Percentiles rank a stretch among this genome's conserved stretches.
Evolutionary conservation across 2,797 vertebrate genomes (phyloP).

Genomic region (Pseudochaenichthys georgianus): DNA sequence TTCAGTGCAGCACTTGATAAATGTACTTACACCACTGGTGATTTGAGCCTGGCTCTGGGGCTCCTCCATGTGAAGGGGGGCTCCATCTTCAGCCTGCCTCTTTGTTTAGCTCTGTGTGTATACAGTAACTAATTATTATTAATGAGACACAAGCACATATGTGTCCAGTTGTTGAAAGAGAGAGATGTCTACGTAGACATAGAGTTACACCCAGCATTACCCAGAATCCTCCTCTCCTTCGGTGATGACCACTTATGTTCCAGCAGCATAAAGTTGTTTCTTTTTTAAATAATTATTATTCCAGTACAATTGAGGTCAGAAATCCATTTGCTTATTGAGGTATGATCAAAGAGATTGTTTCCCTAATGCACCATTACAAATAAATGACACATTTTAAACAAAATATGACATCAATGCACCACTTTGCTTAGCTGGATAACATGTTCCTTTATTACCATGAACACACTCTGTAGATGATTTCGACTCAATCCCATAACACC

Average conservation of each 20-base stretch:
- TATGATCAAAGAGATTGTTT: neutral
- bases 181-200: constrained; percentile 7
- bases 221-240: constrained; percentile 37
- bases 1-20: too few species aligned
- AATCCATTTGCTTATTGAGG: neutral
- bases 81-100: constrained; percentile 49
- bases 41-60: constrained; percentile 7
- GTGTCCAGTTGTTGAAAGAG: constrained; percentile 37
- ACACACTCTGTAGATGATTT: too few species aligned
- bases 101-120: constrained; percentile 70
- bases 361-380: too few species aligned
- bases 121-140: constrained; percentile 65
- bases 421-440: too few species aligned
- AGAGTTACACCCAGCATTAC: constrained; percentile 50
- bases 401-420: too few species aligned
- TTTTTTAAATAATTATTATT: constrained; percentile 14
- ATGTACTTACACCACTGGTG: too few species aligned
- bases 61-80: constrained; percentile 12
- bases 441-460: too few species aligned
- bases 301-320: constrained; percentile 17
- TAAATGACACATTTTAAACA: too few species aligned
- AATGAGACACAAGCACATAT: constrained; percentile 73
- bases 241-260: constrained; percentile 8
- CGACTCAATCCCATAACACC: too few species aligned
- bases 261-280: constrained; percentile 1